Conservation (phyloP, 2,797 vertebrate species). For the Scleropages formosus region DNA sequence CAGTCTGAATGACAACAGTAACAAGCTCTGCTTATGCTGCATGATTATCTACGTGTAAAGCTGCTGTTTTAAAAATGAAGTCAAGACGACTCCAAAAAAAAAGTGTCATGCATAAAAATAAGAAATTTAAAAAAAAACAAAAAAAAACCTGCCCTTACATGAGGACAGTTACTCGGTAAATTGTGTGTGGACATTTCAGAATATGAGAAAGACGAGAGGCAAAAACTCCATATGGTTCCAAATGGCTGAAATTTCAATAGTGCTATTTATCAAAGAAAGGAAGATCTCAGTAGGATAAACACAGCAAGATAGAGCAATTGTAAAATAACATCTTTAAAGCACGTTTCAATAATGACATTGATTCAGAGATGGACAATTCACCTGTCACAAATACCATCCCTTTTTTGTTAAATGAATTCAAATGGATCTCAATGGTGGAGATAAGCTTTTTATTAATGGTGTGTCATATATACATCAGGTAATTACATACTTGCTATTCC, state of each 20-base stretch:
- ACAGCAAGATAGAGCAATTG: conserved; percentile 32
- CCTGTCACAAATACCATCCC: conserved; percentile 48
- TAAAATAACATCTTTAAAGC: conserved; percentile 48
- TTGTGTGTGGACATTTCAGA: neutral
- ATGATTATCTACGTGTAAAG: too few species aligned
- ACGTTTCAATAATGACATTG: conserved; percentile 73
- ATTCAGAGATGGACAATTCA: conserved; percentile 40
- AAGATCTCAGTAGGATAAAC: conserved; percentile 19
- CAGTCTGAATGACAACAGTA: too few species aligned
- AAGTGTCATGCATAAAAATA: too few species aligned
- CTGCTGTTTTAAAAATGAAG: too few species aligned
- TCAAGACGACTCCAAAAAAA: too few species aligned
- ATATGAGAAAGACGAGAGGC: neutral
- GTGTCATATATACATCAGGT: conserved; percentile 75
- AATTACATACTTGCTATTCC: conserved; percentile 98
- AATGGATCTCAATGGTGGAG: conserved; percentile 41
- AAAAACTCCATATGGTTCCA: conserved; percentile 17
- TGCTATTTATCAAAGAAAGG: conserved; percentile 26
- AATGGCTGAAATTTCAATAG: conserved; percentile 2
- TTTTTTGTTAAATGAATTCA: conserved; percentile 31
- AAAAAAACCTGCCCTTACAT: neutral
- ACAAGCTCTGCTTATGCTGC: too few species aligned
- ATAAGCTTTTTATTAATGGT: conserved; percentile 77
- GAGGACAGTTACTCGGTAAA: neutral
- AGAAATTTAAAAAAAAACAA: too few species aligned